A percentile compares a stretch with the other conserved stretches of the same genome.
These are phyloP conservation scores for Pentalonia nigronervosa DNA, from an alignment of 1,140 invertebrate genomes.

Conservation along the genomic window DNA sequence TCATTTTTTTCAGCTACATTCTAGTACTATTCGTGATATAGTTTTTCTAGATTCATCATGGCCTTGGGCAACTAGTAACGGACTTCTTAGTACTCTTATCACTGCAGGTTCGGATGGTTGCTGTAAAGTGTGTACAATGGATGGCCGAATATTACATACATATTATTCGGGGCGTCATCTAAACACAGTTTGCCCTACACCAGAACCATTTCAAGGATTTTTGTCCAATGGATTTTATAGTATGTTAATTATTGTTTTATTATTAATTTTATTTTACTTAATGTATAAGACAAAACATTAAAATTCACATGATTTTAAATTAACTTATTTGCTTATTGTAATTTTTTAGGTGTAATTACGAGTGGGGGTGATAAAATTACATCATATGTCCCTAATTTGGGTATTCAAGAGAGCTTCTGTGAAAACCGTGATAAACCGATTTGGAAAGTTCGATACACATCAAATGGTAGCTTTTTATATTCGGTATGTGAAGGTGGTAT, in stretches of 20 bases:
- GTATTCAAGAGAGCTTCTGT: conserved; percentile 65
- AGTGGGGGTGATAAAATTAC: conserved; percentile 67
- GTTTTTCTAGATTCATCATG: conserved; percentile 66
- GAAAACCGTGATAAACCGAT: conserved; percentile 65
- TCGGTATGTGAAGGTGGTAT: conserved; percentile 67
- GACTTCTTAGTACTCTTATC: conserved; percentile 64
- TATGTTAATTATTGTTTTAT: conserved; percentile 61
- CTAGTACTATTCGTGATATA: conserved; percentile 66
- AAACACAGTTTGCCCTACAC: conserved; percentile 66
- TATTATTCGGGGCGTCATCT: conserved; percentile 66
- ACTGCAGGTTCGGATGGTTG: conserved; percentile 66
- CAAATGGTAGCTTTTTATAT: conserved; percentile 67
- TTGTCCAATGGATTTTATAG: conserved; percentile 66
- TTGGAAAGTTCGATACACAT: conserved; percentile 67
- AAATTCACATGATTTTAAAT: not conserved
- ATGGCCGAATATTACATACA: conserved; percentile 65
- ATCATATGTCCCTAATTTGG: conserved; percentile 66
- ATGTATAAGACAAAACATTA: not conserved
- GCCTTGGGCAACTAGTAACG: conserved; percentile 65
- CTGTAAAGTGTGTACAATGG: conserved; percentile 66
- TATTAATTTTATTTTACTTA: not conserved
- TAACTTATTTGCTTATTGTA: not conserved
- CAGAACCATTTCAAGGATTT: conserved; percentile 65
- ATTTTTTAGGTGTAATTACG: conserved; percentile 65
- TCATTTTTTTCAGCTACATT: conserved; percentile 64